phyloP scores from a whole-genome alignment of 1,140 invertebrate species.

The Scaptomyza hsui region DNA sequence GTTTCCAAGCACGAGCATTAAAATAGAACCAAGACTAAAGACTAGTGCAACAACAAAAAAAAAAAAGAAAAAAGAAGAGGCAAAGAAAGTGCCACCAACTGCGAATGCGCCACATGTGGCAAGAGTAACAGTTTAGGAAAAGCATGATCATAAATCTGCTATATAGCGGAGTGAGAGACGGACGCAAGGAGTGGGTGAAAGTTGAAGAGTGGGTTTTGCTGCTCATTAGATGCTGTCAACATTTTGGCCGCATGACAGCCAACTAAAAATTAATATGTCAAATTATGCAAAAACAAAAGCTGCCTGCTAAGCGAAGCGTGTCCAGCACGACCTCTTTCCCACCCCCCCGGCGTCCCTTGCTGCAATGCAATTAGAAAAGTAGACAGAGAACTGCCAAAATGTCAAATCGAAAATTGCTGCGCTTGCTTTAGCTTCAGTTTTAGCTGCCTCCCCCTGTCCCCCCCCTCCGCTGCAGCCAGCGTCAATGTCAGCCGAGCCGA shows the following conservation, averaged over 20 bases:
- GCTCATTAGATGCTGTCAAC: conserved; percentile 57
- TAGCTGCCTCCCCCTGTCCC: conserved; percentile 9
- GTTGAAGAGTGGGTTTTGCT: conserved; percentile 1
- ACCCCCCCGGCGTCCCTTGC: neutral
- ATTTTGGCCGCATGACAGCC: conserved; percentile 43
- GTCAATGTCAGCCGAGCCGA: conserved; percentile 40
- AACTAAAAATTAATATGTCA: conserved; percentile 76
- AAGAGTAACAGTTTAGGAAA: conserved; percentile 33
- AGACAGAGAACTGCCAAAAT: conserved; percentile 69
- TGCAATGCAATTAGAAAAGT: conserved; percentile 66
- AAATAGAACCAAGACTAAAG: conserved; percentile 29
- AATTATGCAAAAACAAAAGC: conserved; percentile 65
- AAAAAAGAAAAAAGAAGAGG: conserved; percentile 12
- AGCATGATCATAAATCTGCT: conserved; percentile 14
- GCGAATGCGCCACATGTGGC: conserved; percentile 53
- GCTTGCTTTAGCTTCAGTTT: conserved; percentile 25
- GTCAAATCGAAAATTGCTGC: conserved; percentile 76
- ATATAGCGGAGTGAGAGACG: neutral
- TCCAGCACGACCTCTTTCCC: conserved; percentile 40
- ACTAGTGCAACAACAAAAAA: neutral
- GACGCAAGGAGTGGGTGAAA: neutral
- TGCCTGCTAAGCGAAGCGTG: conserved; percentile 53
- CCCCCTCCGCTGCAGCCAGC: conserved; percentile 30
- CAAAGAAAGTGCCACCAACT: conserved; percentile 65
- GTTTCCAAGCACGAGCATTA: conserved; percentile 28